Evolutionary conservation across 2,888 invertebrate species (phyloP).

Genomic region (Acrobasis suavella): DNA sequence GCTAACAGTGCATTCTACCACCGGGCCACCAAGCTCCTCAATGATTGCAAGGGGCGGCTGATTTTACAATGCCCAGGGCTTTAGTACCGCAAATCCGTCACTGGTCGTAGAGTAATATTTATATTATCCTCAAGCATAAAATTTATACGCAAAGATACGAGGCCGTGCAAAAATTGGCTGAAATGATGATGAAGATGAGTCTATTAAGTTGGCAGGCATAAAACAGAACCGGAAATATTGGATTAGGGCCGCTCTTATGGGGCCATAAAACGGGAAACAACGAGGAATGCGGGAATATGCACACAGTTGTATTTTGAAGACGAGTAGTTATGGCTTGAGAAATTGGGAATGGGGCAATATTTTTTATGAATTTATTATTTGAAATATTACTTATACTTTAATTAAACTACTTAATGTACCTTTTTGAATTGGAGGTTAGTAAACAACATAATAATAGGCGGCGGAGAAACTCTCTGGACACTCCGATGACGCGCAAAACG

Average conservation of each 20-base stretch:
- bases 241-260: conserved; percentile 22
- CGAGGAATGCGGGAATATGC: not conserved
- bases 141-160: conserved; percentile 13
- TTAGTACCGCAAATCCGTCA: not conserved
- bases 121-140: conserved; percentile 15
- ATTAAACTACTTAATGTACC: too few species aligned
- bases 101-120: conserved; percentile 3
- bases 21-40: too few species aligned
- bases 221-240: conserved; percentile 21
- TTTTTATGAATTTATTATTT: too few species aligned
- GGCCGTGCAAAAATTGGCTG: conserved; percentile 16
- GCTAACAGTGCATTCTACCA: too few species aligned
- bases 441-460: too few species aligned
- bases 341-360: not conserved
- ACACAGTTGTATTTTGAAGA: conserved; percentile 6
- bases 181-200: conserved; percentile 23
- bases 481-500: too few species aligned
- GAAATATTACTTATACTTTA: too few species aligned
- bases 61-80: not conserved
- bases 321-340: not conserved
- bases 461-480: too few species aligned
- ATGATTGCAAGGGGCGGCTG: not conserved
- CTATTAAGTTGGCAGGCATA: conserved; percentile 21
- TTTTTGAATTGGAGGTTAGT: too few species aligned
- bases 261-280: conserved; percentile 17